Base-by-base conservation (phyloP, 2,113 vertebrate genomes). In the Dicaeum eximium region DNA sequence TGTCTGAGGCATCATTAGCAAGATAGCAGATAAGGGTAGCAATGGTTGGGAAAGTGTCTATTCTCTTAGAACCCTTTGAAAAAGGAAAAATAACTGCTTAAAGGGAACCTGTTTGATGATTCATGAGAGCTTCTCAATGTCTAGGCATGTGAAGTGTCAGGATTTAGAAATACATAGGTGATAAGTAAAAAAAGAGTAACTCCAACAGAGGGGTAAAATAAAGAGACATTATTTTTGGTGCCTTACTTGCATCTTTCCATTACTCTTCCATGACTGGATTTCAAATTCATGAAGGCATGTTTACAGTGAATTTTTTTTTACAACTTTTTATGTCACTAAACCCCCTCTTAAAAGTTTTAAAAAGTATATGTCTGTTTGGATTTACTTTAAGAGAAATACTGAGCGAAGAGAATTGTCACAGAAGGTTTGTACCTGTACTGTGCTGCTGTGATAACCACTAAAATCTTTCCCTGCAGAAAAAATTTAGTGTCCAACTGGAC, bases 381-480 rank as follows among this genome's bases (percentile, higher is more conserved):
- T 85, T 75, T 64, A 23, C 6, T 86, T 64, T 14, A 22, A 57
- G 66, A 86, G 10, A 79, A 50, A 31, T 31, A 18, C 0, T 56
- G 20, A 79, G 24, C 1, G 2, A 75, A 56, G 40, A 72, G 35
- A 82, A 60, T 86, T 93, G 22, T 86, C 57, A 44, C 16, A 64
- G 24, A 51, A 24, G 11, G 17, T 56, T 87, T 82, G 33, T 51
- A 44, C 22, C 30, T 79, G 21, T 67, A 40, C 15, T 24, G 15
- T 66, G 28, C 33, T 93, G 11, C 35, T 71, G 3, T 22, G 15
- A 25, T 56, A 75, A 67, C 33, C 64, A 48, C 8, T 19, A 47
- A 88, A 92, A 82, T 47, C 61, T 64, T 90, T 54, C 53, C 19
- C 40, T 75, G 53, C 48, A 93, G 82, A 57, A 85, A 77, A 60